Base-by-base conservation (phyloP, 2,113 vertebrate genomes). In the Cephalopholis sonnerati region DNA sequence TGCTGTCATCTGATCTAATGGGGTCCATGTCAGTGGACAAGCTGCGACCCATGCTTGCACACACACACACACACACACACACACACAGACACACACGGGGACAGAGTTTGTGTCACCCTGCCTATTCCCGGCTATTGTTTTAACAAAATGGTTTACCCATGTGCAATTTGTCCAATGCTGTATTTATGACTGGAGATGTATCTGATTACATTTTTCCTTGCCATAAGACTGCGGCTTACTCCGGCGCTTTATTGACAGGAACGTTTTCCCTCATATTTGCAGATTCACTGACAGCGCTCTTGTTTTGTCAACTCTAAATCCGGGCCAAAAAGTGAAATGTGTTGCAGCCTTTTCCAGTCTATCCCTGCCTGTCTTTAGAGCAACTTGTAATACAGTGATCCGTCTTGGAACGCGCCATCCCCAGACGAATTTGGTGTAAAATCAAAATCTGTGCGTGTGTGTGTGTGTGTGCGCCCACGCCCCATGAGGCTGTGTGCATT, bases 1-100 rank as follows among this genome's bases (percentile, higher is more conserved):
- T 89, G 88, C 86, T 93, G 92, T 92, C 85, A 93, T 92, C 74
- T 82, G 91, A 92, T 94, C 91, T 92, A 72, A 86, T 83, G 86
- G 87, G 80, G 81, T 86, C 73, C 68, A 53, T 90, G 84, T 90
- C 79, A 70, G 84, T 83, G 88, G 88, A 88, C 84, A 88, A 88
- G 82, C 72, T 87, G 91, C 68, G 87, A 91, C 91, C 80, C 82
- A 82, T 48, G 71, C 78, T 74, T 73, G 36, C n/a, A 22, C 55
- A 32, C 66, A 16, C 66, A 58, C 53, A 20, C 59, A 55, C 41
- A 25, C 59, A 46, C 71, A 8, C 44, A 46, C 57, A 51, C 32
- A 29, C 65, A 73, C 48, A 51, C 74, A 51, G 72, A 39, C 63
- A 41, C 54, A 53, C 39, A 41, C 44, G 22, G 41, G 44, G 57